Conservation (phyloP, 1,140 invertebrate species). For the Oscheius sp. region DNA sequence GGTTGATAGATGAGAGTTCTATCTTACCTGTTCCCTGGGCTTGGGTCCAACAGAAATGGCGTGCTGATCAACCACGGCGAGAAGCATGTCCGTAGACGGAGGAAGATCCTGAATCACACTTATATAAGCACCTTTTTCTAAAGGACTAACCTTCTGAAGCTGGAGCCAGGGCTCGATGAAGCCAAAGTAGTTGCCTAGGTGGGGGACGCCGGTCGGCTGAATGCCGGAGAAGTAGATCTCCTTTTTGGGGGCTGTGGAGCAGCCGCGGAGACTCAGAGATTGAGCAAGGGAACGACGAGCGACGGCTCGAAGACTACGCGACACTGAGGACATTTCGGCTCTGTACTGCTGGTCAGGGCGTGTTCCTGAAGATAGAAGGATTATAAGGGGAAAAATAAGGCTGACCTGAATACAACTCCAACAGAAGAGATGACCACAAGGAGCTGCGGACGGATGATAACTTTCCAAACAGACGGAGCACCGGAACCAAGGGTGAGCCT, state of each 20-base stretch:
- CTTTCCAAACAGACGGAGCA: slow-evolving; percentile 27
- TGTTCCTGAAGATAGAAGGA: slow-evolving; percentile 10
- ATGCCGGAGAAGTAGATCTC: slow-evolving; percentile 79
- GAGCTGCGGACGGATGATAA: slow-evolving; percentile 41
- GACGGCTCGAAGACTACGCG: slow-evolving; percentile 36
- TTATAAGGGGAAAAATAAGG: background rate
- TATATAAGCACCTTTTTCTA: slow-evolving; percentile 20
- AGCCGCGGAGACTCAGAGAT: slow-evolving; percentile 8
- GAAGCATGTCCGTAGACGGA: slow-evolving; percentile 66
- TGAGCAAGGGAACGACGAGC: slow-evolving; percentile 28
- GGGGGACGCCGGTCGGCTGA: slow-evolving; percentile 88
- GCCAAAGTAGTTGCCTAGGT: slow-evolving; percentile 95
- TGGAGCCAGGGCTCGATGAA: slow-evolving; percentile 82
- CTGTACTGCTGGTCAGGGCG: background rate
- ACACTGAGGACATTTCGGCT: slow-evolving; percentile 47
- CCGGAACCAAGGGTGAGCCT: slow-evolving; percentile 23
- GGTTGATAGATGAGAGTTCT: background rate
- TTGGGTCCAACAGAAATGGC: slow-evolving; percentile 84
- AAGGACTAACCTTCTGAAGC: slow-evolving; percentile 71
- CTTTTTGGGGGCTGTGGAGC: background rate
- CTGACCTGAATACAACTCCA: slow-evolving; percentile 44
- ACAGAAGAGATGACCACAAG: slow-evolving; percentile 54
- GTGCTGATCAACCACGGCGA: slow-evolving; percentile 90
- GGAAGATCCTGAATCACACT: slow-evolving; percentile 1
- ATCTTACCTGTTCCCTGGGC: slow-evolving; percentile 67